Evolutionary conservation across 2,113 vertebrate genomes (phyloP), one percentile per base, ranked within the genome.

Genomic region (Planiliza haematocheilus): DNA sequence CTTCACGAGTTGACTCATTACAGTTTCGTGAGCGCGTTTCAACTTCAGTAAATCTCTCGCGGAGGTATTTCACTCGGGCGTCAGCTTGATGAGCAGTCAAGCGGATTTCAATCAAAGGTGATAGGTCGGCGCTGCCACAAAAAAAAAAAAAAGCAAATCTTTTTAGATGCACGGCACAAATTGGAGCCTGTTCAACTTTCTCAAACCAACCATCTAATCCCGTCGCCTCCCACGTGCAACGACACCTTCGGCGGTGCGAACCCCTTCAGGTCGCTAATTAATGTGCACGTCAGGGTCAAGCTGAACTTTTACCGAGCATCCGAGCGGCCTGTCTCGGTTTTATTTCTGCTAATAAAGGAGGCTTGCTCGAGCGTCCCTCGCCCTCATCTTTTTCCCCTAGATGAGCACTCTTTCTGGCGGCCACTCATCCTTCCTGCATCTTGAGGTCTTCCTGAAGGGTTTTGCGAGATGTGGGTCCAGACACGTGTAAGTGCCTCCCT

Each of bases 1-100:
- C 50, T 79, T 67, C 58, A 79, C 82, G 58, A 79, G 83, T 84
- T 70, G 77, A 74, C 67, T 88, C 81, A 78, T 87, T 83, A 86
- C 73, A 61, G 49, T 77, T 83, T 69, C 16, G 41, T 46, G 62
- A 77, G 64, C 69, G 65, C 62, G 81, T 84, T 71, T 78, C 56
- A 48, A 78, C 59, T 68, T 82, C 64, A 65, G 30, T 78, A 55
- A 73, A 70, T 75, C 38, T 53, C 66, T 38, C 24, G 46, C 72
- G 34, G 50, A 81, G 46, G 42, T 20, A 64, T 81, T 77, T 82
- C 64, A 77, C 58, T 77, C 14, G 16, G 43, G 69, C 71, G 52
- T 58, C 77, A 62, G 72, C 57, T 73, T 71, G 66, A 84, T 71
- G n/a, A 68, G 46, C 24, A 4, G 73, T 82, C 76, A 82, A 30